A percentile compares a stretch with the other conserved stretches of the same genome.
Evolutionary conservation across 2,888 invertebrate species (phyloP).

Genomic region (Steinernema scapterisci): DNA sequence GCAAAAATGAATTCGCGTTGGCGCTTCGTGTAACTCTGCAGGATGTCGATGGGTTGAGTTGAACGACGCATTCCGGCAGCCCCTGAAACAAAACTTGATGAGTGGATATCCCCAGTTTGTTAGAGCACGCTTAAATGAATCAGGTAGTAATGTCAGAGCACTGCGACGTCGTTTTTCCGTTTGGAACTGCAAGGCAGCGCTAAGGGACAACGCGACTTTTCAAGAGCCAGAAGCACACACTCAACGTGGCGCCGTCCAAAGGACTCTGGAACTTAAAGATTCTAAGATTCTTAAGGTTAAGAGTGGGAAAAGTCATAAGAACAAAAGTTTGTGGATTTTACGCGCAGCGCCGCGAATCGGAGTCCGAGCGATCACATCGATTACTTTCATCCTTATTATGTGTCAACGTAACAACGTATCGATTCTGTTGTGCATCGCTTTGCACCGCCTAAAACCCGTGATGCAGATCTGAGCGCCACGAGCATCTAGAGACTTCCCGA

Average conservation of each 20-base stretch:
- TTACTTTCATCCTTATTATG: constrained; percentile 22
- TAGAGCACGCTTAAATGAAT: background rate
- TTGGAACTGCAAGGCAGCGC: no score
- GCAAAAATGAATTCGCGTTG: background rate
- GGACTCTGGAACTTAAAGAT: background rate
- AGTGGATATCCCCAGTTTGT: no score
- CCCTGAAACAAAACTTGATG: no score
- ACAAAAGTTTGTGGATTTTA: background rate
- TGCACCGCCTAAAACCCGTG: background rate
- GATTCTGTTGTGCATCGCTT: constrained; percentile 15
- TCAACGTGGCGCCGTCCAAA: background rate
- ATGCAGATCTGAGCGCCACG: background rate
- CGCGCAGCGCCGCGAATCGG: background rate
- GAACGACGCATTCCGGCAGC: background rate
- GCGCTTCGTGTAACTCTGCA: background rate
- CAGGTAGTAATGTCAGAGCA: background rate
- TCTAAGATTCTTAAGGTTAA: background rate
- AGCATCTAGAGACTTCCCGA: background rate
- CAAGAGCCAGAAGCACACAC: background rate
- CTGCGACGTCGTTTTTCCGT: no score
- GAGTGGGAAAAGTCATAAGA: background rate
- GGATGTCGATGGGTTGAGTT: background rate
- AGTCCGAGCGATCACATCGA: constrained; percentile 13
- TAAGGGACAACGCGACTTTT: background rate
- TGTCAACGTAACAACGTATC: constrained; percentile 28